Conservation (phyloP, 37 sponge, comb jelly and placozoan genomes). For the Chondrilla cf. caribensis region DNA sequence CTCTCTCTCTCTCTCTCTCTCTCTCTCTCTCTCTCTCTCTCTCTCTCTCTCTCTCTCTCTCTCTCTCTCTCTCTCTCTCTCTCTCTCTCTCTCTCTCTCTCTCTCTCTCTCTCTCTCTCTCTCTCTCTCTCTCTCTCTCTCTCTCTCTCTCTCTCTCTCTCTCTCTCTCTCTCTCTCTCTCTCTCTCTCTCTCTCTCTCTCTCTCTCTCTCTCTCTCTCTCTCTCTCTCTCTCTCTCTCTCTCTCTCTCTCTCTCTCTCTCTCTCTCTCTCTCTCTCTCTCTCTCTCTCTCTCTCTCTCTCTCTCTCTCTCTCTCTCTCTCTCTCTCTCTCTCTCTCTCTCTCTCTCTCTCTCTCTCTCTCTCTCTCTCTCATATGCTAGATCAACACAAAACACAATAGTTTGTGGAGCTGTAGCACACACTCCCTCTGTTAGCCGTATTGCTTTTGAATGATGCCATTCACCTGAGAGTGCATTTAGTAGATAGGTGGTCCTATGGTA, state of each 20-base stretch:
- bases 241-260: background rate
- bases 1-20: background rate
- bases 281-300: no score
- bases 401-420: no score
- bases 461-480: no score
- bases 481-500: no score
- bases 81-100: background rate
- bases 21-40: background rate
- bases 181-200: background rate
- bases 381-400: no score
- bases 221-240: background rate
- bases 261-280: background rate
- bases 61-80: background rate
- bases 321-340: no score
- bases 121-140: background rate
- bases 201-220: background rate
- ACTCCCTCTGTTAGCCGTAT: no score
- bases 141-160: background rate
- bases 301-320: no score
- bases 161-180: slow-evolving; percentile 22
- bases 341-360: no score
- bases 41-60: background rate
- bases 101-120: background rate
- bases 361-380: no score
- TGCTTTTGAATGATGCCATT: no score